Conservation (phyloP, 2,888 invertebrate genomes). For the Oscheius sp. region DNA sequence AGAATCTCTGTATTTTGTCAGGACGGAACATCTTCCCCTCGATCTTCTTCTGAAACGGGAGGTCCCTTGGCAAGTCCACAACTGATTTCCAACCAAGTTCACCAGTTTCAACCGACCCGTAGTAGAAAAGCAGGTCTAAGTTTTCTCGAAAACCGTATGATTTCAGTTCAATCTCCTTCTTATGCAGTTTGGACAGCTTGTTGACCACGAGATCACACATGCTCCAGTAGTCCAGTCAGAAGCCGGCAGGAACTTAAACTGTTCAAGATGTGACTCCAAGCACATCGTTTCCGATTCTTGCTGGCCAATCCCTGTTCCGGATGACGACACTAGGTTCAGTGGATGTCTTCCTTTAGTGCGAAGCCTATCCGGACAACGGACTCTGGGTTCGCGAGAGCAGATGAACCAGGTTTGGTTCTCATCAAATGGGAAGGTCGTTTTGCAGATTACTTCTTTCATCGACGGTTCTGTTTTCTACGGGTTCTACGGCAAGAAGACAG, state of each 20-base stretch:
- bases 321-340: conserved; percentile 86
- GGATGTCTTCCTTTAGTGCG: conserved; percentile 80
- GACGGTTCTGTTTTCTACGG: conserved; percentile 72
- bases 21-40: conserved; percentile 61
- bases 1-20: no score
- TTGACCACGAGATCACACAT: conserved; percentile 73
- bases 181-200: conserved; percentile 72
- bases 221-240: conserved; percentile 64
- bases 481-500: conserved; percentile 69
- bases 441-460: conserved; percentile 80
- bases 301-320: conserved; percentile 89
- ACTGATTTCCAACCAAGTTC: conserved; percentile 86
- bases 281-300: conserved; percentile 91
- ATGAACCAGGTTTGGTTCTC: conserved; percentile 69
- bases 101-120: conserved; percentile 74
- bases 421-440: no score
- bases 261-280: conserved; percentile 82
- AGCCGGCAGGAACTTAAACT: conserved; percentile 67
- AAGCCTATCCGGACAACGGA: conserved; percentile 84
- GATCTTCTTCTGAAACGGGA: conserved; percentile 52
- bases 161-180: conserved; percentile 66
- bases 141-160: no score
- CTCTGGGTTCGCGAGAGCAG: conserved; percentile 80
- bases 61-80: conserved; percentile 86
- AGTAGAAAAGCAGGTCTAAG: conserved; percentile 42